Evolutionary conservation across 2,797 vertebrate genomes (phyloP).

Genomic region (Lacerta viridis): DNA sequence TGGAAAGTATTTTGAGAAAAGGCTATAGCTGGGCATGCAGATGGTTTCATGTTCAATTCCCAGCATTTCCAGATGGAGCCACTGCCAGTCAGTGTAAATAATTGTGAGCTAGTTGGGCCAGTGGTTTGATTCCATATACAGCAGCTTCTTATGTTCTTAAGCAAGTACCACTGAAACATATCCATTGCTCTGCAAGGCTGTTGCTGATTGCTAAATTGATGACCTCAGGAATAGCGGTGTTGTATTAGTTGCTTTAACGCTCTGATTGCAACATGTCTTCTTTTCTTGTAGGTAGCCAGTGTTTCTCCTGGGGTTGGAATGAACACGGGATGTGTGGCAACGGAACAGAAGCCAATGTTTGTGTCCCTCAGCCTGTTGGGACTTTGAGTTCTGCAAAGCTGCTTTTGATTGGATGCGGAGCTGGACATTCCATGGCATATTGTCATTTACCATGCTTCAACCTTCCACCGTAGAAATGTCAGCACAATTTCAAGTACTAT

Average conservation of each 20-base stretch:
- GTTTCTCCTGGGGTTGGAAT: slow-evolving; percentile 96
- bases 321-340: slow-evolving; percentile 97
- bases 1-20: not conserved
- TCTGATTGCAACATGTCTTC: slow-evolving; percentile 45
- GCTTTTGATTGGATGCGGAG: slow-evolving; percentile 90
- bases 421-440: slow-evolving; percentile 92
- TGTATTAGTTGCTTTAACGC: not conserved
- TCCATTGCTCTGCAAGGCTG: not conserved
- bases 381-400: slow-evolving; percentile 64
- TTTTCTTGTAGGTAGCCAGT: slow-evolving; percentile 80
- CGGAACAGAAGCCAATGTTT: slow-evolving; percentile 82
- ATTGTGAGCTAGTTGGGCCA: not conserved
- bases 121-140: not conserved
- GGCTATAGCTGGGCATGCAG: not conserved
- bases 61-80: not conserved
- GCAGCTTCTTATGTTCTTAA: not conserved
- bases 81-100: not conserved
- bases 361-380: slow-evolving; percentile 80
- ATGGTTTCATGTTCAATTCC: not conserved
- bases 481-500: not conserved
- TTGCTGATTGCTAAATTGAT: not conserved
- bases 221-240: not conserved
- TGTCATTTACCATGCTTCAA: slow-evolving; percentile 69
- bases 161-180: not conserved
- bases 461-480: not conserved